Conservation (phyloP, 2,113 vertebrate genomes). For the Osmerus mordax region DNA sequence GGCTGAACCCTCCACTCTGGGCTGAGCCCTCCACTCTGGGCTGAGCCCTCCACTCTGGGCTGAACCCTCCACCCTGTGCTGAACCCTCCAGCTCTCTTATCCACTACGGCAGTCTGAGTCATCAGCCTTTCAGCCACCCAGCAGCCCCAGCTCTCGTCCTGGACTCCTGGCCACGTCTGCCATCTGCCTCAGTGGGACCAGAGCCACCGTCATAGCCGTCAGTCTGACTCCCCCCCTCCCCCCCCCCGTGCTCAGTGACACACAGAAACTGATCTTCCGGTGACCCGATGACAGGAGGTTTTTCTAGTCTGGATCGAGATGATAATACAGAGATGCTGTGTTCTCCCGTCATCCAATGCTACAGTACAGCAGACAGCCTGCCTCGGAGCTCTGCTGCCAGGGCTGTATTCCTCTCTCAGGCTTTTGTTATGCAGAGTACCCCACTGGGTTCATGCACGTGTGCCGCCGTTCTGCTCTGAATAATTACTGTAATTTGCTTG, state of each 20-base stretch:
- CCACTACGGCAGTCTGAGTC: background rate
- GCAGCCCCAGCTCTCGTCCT: background rate
- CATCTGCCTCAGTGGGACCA: background rate
- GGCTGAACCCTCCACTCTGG: background rate
- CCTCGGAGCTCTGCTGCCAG: no score
- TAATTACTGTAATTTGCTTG: constrained; percentile 30
- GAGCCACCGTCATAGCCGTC: background rate
- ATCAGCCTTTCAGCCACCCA: background rate
- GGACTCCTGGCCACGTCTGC: background rate
- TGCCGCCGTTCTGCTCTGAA: background rate
- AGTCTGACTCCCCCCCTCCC: background rate
- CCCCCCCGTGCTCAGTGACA: background rate
- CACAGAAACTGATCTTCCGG: no score
- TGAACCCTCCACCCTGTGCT: background rate
- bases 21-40: background rate
- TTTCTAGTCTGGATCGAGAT: no score
- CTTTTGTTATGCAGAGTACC: constrained; percentile 3
- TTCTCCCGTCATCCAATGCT: no score
- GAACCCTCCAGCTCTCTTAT: background rate
- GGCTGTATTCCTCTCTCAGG: background rate
- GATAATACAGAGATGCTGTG: no score
- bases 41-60: background rate
- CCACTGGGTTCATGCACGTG: background rate
- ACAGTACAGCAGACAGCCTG: no score
- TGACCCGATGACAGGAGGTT: no score